Evolutionary conservation across 2,113 vertebrate species (phyloP).

Genomic region (Myotis davidii): DNA sequence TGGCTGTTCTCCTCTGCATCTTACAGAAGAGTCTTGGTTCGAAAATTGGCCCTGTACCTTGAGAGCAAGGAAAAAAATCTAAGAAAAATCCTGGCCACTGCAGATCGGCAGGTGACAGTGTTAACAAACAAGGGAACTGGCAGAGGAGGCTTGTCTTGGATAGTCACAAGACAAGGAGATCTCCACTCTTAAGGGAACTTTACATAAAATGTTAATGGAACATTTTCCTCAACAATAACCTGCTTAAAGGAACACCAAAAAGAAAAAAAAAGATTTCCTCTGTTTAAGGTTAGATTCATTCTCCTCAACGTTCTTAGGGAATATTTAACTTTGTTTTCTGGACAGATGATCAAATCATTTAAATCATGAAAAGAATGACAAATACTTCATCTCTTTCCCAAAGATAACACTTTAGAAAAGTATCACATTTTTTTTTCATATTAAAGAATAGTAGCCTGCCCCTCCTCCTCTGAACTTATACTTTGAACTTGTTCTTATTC

Average conservation of each 20-base stretch:
- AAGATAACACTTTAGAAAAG: not conserved
- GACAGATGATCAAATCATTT: constrained; percentile 12
- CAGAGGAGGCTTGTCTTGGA: no score
- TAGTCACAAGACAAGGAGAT: not conserved
- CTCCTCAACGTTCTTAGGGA: not conserved
- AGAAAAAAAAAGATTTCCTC: not conserved
- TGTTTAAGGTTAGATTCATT: not conserved
- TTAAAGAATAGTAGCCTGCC: not conserved
- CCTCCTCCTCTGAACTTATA: not conserved
- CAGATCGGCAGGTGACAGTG: not conserved
- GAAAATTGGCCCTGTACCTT: not conserved
- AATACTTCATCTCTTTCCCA: constrained; percentile 25
- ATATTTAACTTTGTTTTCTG: constrained; percentile 15
- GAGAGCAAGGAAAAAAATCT: not conserved
- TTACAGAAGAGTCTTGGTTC: not conserved
- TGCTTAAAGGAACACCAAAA: not conserved
- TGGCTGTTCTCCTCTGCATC: not conserved
- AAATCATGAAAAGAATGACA: constrained; percentile 9
- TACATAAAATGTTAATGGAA: not conserved
- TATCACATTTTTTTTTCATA: not conserved
- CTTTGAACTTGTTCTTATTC: constrained; percentile 10
- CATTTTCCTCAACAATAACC: not conserved
- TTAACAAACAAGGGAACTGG: not conserved
- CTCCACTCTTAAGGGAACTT: not conserved
- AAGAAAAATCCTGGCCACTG: not conserved